phyloP scores from a whole-genome alignment of 1,140 invertebrate species.

The Thaumetopoea pityocampa region DNA sequence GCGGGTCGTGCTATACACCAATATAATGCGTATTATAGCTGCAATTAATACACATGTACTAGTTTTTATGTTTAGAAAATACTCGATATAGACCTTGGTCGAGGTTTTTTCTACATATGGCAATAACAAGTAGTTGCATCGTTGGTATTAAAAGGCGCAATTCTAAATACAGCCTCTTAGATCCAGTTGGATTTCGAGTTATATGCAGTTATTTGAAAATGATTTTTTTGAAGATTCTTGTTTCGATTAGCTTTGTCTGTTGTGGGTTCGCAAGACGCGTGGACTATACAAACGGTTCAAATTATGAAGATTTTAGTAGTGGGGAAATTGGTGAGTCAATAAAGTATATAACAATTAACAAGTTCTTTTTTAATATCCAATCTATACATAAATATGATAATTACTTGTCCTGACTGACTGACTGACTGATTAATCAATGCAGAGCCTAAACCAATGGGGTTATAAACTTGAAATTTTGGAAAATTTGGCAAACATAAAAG shows the following conservation, averaged over 20 bases:
- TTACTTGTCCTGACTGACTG: no score
- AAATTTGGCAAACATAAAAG: no score
- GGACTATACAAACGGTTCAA: slow-evolving; percentile 1
- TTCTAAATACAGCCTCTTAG: slow-evolving; percentile 36
- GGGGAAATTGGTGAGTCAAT: no score
- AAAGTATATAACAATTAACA: no score
- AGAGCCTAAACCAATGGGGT: no score
- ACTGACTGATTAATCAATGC: no score
- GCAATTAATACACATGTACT: background rate
- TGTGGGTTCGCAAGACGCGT: background rate
- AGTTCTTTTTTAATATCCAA: no score
- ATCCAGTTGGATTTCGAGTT: slow-evolving; percentile 17
- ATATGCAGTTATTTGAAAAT: slow-evolving; percentile 6
- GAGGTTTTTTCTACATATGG: slow-evolving; percentile 45
- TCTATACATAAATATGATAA: no score
- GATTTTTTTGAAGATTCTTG: slow-evolving; percentile 4
- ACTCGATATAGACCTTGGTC: background rate
- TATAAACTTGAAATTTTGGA: no score
- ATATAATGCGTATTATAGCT: background rate
- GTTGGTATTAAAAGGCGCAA: slow-evolving; percentile 53
- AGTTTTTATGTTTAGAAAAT: background rate
- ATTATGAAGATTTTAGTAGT: background rate
- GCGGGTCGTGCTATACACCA: no score
- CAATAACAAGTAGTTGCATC: slow-evolving; percentile 25
- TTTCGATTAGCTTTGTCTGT: background rate